Percentiles rank a stretch among this genome's conserved stretches.
phyloP scores from a whole-genome alignment of 2,888 invertebrate species.

The Saturnia pavonia region DNA sequence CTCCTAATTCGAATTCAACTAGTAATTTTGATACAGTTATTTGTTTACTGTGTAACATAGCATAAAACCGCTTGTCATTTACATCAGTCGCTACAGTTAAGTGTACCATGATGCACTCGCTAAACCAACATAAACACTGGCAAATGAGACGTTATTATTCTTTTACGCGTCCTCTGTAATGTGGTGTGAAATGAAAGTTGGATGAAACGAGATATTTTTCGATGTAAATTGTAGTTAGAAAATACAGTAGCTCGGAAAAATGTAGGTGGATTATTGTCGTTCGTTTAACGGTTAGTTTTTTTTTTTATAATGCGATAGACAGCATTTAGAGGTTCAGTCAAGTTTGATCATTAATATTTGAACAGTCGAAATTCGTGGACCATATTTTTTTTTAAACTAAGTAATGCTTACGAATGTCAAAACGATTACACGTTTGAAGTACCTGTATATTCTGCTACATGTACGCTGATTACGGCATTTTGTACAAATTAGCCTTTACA shows the following conservation, averaged over 20 bases:
- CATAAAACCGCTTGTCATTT: constrained; percentile 43
- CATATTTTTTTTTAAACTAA: not conserved
- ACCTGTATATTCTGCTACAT: no score
- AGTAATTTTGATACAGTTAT: not conserved
- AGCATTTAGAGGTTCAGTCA: not conserved
- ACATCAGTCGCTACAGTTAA: constrained; percentile 45
- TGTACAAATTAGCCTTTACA: not conserved
- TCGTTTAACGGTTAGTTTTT: not conserved
- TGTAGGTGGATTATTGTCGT: constrained; percentile 1
- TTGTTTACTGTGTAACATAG: not conserved
- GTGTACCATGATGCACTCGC: constrained; percentile 37
- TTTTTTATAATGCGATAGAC: not conserved
- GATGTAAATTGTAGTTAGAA: constrained; percentile 29
- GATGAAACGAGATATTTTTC: constrained; percentile 27
- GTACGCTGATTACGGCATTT: not conserved
- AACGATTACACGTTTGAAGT: not conserved
- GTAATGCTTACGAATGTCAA: not conserved
- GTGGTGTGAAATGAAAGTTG: constrained; percentile 51
- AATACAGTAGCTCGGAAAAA: constrained; percentile 23
- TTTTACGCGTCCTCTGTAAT: constrained; percentile 34
- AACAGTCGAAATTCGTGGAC: not conserved
- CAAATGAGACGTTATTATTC: constrained; percentile 45
- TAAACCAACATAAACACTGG: constrained; percentile 38
- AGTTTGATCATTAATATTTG: not conserved
- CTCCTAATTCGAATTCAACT: not conserved